Percentiles rank a stretch among this genome's conserved stretches.
These are phyloP conservation scores for Aphelinus atriplicis DNA, from an alignment of 1,140 invertebrate species.

Conservation along the genomic window DNA sequence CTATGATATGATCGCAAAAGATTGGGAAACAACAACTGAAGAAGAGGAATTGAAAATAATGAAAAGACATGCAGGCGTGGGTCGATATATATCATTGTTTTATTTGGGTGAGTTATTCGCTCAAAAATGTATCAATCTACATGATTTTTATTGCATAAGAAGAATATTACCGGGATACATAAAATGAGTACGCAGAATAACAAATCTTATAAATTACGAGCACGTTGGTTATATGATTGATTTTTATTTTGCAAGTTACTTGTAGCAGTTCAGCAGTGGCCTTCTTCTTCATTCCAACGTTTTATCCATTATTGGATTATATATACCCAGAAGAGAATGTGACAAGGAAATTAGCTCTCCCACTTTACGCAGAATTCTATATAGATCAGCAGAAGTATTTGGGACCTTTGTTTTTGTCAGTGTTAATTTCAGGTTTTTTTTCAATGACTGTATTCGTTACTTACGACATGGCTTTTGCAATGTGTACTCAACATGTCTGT, in stretches of 20 bases:
- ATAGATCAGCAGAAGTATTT: constrained; percentile 24
- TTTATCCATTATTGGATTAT: not conserved
- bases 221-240: too few species aligned
- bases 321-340: not conserved
- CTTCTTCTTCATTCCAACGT: not conserved
- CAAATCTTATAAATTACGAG: too few species aligned
- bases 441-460: not conserved
- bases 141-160: too few species aligned
- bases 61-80: not conserved
- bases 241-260: not conserved
- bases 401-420: not conserved
- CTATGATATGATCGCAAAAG: constrained; percentile 1
- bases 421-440: not conserved
- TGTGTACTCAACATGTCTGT: constrained; percentile 1
- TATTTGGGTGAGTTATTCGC: not conserved
- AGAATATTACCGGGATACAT: too few species aligned
- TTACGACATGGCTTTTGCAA: constrained; percentile 21
- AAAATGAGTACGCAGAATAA: too few species aligned
- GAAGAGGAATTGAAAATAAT: constrained; percentile 9
- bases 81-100: not conserved
- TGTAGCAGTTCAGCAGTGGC: not conserved
- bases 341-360: not conserved
- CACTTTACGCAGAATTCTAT: constrained; percentile 3
- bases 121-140: too few species aligned
- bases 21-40: constrained; percentile 20